These are phyloP conservation scores for Drosophila gunungcola DNA, from an alignment of 1,140 invertebrate species.

Conservation along the genomic window DNA sequence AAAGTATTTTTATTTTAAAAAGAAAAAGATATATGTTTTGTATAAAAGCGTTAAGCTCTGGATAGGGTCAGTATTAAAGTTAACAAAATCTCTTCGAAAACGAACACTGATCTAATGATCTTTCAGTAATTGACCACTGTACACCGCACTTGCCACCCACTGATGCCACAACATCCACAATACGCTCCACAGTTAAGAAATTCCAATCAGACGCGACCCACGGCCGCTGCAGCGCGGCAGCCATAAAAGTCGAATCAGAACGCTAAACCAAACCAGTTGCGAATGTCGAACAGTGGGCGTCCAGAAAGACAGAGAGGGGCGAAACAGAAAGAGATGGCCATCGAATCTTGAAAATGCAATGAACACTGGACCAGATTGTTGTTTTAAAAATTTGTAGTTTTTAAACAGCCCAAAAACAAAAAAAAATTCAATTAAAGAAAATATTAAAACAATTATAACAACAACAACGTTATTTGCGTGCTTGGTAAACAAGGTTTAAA, in stretches of 20 bases:
- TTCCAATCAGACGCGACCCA: conserved; percentile 13
- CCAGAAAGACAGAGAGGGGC: not conserved
- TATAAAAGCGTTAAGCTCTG: no score
- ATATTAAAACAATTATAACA: no score
- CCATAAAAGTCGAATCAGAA: conserved; percentile 27
- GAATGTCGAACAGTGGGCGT: conserved; percentile 4
- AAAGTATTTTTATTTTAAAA: no score
- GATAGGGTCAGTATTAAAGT: no score
- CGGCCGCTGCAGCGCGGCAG: conserved; percentile 12
- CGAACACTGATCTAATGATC: not conserved
- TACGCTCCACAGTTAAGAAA: conserved; percentile 3
- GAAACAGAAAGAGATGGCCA: conserved; percentile 3
- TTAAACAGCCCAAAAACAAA: no score
- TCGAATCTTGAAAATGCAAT: not conserved
- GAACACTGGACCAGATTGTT: no score
- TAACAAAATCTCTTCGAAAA: no score
- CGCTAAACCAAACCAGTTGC: conserved; percentile 22
- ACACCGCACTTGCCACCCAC: conserved; percentile 1
- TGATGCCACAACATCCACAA: conserved; percentile 1
- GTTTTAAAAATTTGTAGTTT: no score
- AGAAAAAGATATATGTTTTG: no score
- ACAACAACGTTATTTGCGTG: no score
- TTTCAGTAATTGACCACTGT: not conserved
- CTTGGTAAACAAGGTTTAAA: no score
- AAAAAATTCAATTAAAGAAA: no score